Evolutionary conservation across 2,888 invertebrate species (phyloP), one percentile per base, ranked within the genome.

Genomic region (Agrochola macilenta): DNA sequence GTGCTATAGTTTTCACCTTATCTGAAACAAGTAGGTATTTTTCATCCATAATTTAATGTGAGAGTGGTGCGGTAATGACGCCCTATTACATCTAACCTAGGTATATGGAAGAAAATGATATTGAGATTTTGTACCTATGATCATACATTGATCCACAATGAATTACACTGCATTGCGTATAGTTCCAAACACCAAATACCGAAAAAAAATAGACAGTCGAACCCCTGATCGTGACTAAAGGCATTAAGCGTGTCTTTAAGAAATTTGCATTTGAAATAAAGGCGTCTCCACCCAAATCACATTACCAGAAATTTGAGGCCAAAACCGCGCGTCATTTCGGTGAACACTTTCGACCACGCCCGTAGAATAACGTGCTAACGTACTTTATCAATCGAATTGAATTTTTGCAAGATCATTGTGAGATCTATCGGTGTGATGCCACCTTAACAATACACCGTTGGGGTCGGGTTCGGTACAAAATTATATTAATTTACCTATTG

Each of bases 391-490:
- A 90, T 91, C 89, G 87, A 85, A 85, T 83, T 86, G 75, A 73
- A 83, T 83, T 90, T 90, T 84, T 90, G 92, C 90, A 88, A 85
- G 87, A 90, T 93, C 93, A 93, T 88, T 87, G 78, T 82, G 77
- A 72, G 82, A 82, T 84, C 83, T 80, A 78, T 84, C 68, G 20
- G 11, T 39, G 65, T 61, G 49, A 69, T 60, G 39, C 69, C 61
- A 60, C 39, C 54, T 71, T 58, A 23, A 43, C 71, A 64, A 43
- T 54, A 66, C 8, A 11, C 14, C 8, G 20, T 60, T 78, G 12
- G 20, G 23, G 26, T 49, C 65, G 64, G 52, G 54, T 74, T 64
- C 46, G 1, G 46, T 69, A 60, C n/a, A 60, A 3, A 58, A 46
- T 65, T 35, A 30, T 39, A 14, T 49, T 5, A 52, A 43, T 61